Evolutionary conservation across 2,797 vertebrate genomes (phyloP), one percentile per base, ranked within the genome.

Genomic region (Sparidentex hasta): DNA sequence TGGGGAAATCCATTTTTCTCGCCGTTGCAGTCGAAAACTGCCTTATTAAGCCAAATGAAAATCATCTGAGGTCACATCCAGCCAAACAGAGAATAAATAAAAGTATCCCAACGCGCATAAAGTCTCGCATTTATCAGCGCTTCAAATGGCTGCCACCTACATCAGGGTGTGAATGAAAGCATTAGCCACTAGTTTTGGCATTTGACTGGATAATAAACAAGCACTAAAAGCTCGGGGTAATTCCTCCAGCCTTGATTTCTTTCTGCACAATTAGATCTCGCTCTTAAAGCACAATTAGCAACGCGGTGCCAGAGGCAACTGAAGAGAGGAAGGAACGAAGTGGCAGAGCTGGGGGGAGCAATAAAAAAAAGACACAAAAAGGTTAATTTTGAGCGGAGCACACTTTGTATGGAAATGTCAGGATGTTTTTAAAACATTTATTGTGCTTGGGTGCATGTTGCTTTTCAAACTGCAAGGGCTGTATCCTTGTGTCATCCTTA

Each of bases 171-270:
- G 69, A 78, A 77, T 76, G 63, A 64, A 88, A 76, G 72, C 74
- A 83, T 81, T 87, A 73, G 69, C 64, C 62, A 54, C 78, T 68
- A 67, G 74, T 77, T 90, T 75, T 83, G 80, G 69, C 76, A 78
- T 90, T 90, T 80, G 74, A 70, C 63, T 87, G 80, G 82, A 86
- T 89, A 86, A 84, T 86, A 91, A 88, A 91, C 74, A 83, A 80
- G 71, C 73, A 58, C 81, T 90, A 84, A 90, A 86, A 88, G 85
- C 89, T 76, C 3, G 4, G 68, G 76, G 74, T 88, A 83, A 86
- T 88, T 88, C 61, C 68, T 80, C 73, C 50, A 62, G 78, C 56
- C 68, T 55, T 43, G 64, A 74, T 86, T 88, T 83, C 59, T 77
- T 86, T 92, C 78, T 83, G 85, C 75, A 87, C 83, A 87, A 92